Evolutionary conservation across 2,113 vertebrate genomes (phyloP).

Genomic region (Rattus norvegicus): DNA sequence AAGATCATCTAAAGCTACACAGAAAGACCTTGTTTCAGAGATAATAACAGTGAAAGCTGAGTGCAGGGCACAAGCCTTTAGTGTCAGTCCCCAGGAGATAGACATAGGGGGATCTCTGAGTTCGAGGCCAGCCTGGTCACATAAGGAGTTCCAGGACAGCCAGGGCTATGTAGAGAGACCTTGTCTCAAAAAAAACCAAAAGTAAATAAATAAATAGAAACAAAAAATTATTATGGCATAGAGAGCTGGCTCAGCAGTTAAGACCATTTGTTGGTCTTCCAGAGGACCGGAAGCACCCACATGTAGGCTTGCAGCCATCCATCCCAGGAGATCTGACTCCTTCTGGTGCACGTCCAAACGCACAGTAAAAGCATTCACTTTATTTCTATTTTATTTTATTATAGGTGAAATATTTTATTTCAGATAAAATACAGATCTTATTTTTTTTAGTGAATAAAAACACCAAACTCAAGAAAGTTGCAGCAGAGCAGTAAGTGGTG

Average conservation of each 20-base stretch:
- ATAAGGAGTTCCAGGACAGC: neutral
- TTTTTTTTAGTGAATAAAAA: neutral
- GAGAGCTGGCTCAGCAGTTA: neutral
- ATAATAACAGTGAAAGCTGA: neutral
- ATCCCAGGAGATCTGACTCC: neutral
- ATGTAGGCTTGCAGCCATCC: neutral
- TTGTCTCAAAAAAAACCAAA: neutral
- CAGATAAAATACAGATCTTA: neutral
- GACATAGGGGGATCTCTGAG: neutral
- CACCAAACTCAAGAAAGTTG: neutral
- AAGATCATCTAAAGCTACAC: neutral
- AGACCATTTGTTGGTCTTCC: neutral
- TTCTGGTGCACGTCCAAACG: neutral
- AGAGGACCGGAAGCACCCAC: neutral
- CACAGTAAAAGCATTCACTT: neutral
- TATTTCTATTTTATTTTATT: neutral
- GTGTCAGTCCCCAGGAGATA: neutral
- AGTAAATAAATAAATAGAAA: neutral
- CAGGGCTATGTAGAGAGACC: neutral
- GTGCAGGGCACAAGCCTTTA: neutral
- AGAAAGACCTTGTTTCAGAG: neutral
- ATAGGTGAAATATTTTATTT: neutral
- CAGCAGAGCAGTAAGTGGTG: neutral
- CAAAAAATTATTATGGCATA: neutral
- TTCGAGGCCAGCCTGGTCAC: neutral